Percentiles rank a stretch among this genome's conserved stretches.
Evolutionary conservation across 30 jellyfish, hydroid and myxozoan species (phyloP).

Genomic region (Aurelia sp.): DNA sequence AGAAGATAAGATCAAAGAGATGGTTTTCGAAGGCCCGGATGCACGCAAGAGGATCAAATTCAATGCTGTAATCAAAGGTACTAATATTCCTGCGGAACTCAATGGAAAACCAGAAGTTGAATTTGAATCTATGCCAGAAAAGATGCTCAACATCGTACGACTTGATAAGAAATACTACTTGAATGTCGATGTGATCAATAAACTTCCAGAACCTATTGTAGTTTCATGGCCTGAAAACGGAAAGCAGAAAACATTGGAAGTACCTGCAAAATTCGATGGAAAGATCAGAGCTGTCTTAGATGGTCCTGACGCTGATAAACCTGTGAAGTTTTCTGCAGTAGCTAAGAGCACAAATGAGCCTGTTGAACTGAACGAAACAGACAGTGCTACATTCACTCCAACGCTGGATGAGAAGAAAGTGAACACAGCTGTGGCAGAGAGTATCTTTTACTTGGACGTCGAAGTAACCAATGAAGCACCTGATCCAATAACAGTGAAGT

Average conservation of each 20-base stretch:
- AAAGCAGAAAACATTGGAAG: background rate
- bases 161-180: slow-evolving; percentile 15
- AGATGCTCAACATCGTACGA: background rate
- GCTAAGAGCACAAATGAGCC: slow-evolving; percentile 20
- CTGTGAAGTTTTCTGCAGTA: slow-evolving; percentile 22
- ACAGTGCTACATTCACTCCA: slow-evolving; percentile 10
- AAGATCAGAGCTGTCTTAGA: background rate
- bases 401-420: background rate
- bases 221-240: slow-evolving; percentile 11
- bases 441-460: slow-evolving; percentile 18
- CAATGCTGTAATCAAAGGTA: slow-evolving; percentile 10
- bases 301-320: slow-evolving; percentile 8
- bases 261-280: background rate
- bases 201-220: slow-evolving; percentile 18
- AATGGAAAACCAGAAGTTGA: slow-evolving; percentile 27
- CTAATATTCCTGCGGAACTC: slow-evolving; percentile 10
- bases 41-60: slow-evolving; percentile 12
- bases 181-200: slow-evolving; percentile 15
- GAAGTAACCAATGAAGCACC: slow-evolving; percentile 33
- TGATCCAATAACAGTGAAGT: slow-evolving; percentile 25
- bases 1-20: background rate
- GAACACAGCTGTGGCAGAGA: slow-evolving; percentile 6
- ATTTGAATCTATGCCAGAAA: background rate
- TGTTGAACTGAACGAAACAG: slow-evolving; percentile 19
- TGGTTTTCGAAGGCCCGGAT: slow-evolving; percentile 23